Conservation (phyloP, 2,113 vertebrate genomes). For the Aspiorhynchus laticeps region DNA sequence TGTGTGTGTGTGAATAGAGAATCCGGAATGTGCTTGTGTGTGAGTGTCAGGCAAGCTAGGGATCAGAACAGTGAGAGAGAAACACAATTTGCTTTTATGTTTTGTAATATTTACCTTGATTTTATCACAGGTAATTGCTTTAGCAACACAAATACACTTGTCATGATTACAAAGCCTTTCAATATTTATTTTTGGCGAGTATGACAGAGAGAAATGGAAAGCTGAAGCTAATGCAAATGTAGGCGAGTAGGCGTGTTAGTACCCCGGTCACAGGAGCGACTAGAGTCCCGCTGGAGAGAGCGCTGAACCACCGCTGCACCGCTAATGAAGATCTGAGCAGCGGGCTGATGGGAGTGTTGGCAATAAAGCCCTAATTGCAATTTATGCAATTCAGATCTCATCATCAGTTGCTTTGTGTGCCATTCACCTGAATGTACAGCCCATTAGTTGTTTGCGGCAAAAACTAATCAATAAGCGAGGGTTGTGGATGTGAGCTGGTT, state of each 20-base stretch:
- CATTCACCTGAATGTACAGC: not conserved
- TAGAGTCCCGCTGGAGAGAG: conserved; percentile 16
- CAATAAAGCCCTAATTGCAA: no score
- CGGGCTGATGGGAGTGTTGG: not conserved
- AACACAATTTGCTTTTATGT: conserved; percentile 29
- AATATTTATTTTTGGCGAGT: conserved; percentile 31
- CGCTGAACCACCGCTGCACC: not conserved
- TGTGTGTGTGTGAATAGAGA: conserved; percentile 45
- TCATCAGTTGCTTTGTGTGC: not conserved
- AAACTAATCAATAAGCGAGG: not conserved
- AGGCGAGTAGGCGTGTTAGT: conserved; percentile 5
- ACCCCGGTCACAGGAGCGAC: conserved; percentile 31
- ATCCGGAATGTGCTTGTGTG: conserved; percentile 55
- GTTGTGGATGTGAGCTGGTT: not conserved
- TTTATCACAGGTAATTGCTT: conserved; percentile 30
- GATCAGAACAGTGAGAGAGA: conserved; percentile 63
- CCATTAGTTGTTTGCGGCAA: not conserved
- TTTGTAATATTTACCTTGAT: conserved; percentile 35
- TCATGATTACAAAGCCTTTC: conserved; percentile 50
- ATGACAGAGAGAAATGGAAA: conserved; percentile 31
- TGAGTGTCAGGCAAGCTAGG: conserved; percentile 48
- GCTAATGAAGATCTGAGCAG: conserved; percentile 42
- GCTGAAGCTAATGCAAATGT: conserved; percentile 7
- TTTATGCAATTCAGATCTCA: no score
- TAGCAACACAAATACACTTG: conserved; percentile 36